Base-by-base conservation (phyloP, 2,113 vertebrate species). In the Saiga tatarica region DNA sequence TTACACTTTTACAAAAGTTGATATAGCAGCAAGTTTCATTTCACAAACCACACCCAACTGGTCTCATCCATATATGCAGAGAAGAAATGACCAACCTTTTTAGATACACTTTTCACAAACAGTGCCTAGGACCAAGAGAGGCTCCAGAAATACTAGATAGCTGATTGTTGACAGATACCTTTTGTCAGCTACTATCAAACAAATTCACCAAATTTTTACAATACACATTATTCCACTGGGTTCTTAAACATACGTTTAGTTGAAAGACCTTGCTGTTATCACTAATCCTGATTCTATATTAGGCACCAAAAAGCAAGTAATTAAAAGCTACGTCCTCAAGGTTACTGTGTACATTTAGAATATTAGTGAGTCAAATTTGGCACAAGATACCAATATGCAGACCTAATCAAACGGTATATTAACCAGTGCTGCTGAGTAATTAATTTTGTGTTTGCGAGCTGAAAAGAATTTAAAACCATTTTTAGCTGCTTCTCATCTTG, bases 181-280 rank as follows among this genome's bases (percentile, higher is more conserved):
- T 92, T 81, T 79, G 15, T 92, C 53, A 94, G 55, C 11, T 62
- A 78, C 39, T 91, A 1, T 89, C n/a, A 55, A 95, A 64, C 19
- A 91, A 83, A 91, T 95, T 79, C 39, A 93, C 42, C 25, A 91
- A 87, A 67, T 76, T 17, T 91, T 95, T 90, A 93, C 94, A 85
- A 67, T 57, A 50, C 11, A 55, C 78, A 81, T 76, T 93, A 64
- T 81, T 60, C 71, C 67, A 81, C 60, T 97, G 52, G 17, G 14
- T 91, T 91, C 89, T 74, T 83, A 60, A 55, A 45, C 2, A 74
- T 6, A 57, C 1, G 3, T 47, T 94, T 94, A 83, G 33, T 53
- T 60, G 78, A 88, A 96, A 57, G 28, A 78, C 17, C 33, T 39
- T 89, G 45, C 9, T 33, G 16, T 17, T 26, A 79, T 83, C 67